phyloP scores from a whole-genome alignment of 2,113 vertebrate species.

The Isurus oxyrinchus region DNA sequence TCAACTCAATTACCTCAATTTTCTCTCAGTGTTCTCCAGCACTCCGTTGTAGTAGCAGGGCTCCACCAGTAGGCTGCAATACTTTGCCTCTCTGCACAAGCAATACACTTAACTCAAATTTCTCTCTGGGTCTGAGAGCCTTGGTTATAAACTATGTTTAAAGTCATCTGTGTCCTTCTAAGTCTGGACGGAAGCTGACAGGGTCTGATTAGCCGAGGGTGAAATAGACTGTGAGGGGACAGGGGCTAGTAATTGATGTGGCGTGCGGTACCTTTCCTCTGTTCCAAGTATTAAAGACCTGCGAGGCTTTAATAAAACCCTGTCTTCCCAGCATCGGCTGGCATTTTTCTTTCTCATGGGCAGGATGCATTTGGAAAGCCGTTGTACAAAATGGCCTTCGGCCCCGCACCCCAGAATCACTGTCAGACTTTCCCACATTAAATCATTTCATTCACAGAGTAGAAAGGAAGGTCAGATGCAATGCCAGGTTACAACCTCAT shows the following conservation, averaged over 20 bases:
- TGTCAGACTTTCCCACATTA: not conserved
- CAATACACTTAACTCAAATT: not conserved
- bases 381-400: no score
- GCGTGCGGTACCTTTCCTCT: not conserved
- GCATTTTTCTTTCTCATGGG: not conserved
- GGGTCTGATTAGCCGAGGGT: not conserved
- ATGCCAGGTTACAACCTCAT: slow-evolving; percentile 26
- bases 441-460: not conserved
- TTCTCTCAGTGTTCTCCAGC: not conserved
- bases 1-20: not conserved
- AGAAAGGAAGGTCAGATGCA: not conserved
- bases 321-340: not conserved
- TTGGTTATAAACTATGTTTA: not conserved
- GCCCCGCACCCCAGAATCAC: not conserved
- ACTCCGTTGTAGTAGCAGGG: not conserved
- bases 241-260: not conserved
- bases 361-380: not conserved
- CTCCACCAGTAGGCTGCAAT: slow-evolving; percentile 4
- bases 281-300: slow-evolving; percentile 19
- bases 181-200: slow-evolving; percentile 11
- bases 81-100: not conserved
- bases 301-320: not conserved
- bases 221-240: slow-evolving; percentile 21
- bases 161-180: not conserved
- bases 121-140: not conserved